Conservation (phyloP, 2,888 invertebrate species). For the Trachelus troglodyta region DNA sequence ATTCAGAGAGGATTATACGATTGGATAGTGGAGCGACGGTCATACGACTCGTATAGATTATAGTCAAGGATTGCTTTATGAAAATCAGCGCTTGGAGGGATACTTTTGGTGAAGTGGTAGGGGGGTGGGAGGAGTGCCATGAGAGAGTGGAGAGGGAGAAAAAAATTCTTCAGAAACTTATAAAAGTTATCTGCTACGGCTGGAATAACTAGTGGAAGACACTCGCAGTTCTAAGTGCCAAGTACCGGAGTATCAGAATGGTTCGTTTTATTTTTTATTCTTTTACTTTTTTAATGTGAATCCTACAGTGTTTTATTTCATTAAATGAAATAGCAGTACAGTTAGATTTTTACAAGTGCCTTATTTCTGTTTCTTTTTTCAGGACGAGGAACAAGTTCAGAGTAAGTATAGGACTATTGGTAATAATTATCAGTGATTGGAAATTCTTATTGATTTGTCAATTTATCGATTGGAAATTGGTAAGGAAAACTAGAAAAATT, state of each 20-base stretch:
- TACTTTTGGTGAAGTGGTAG: background rate
- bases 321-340: too few relatives aligned
- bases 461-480: too few relatives aligned
- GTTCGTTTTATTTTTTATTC: background rate
- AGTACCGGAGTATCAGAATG: background rate
- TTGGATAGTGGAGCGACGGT: too few relatives aligned
- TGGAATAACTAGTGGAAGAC: constrained; percentile 47
- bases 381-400: constrained; percentile 58
- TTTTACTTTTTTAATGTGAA: background rate
- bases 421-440: constrained; percentile 13
- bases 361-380: constrained; percentile 44
- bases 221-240: constrained; percentile 22
- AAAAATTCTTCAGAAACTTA: constrained; percentile 48
- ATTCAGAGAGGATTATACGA: too few relatives aligned
- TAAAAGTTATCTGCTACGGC: constrained; percentile 55
- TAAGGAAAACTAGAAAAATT: background rate
- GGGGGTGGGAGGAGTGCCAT: constrained; percentile 16
- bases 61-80: too few relatives aligned
- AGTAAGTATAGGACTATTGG: constrained; percentile 44
- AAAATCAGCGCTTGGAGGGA: too few relatives aligned
- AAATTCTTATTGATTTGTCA: constrained; percentile 12
- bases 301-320: too few relatives aligned
- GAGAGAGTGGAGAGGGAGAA: constrained; percentile 26
- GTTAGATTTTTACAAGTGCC: background rate
- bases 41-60: too few relatives aligned